Evolutionary conservation across 2,113 vertebrate species (phyloP).

Genomic region (Helogale parvula): DNA sequence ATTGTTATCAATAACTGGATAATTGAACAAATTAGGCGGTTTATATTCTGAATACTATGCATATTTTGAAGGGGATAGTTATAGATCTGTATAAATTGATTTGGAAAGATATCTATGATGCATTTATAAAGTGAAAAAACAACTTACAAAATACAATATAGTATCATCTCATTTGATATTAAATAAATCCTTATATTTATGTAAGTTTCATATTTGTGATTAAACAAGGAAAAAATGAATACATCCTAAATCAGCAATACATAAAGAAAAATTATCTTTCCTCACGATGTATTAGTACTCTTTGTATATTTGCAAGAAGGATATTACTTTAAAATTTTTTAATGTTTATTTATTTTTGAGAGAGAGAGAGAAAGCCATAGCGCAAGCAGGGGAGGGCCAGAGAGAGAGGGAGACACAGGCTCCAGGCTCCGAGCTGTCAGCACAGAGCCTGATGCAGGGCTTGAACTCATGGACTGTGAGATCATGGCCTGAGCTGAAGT

Average conservation of each 20-base stretch:
- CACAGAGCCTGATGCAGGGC: too few relatives aligned
- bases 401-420: too few relatives aligned
- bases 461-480: too few relatives aligned
- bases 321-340: not conserved
- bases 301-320: not conserved
- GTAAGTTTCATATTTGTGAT: not conserved
- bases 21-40: not conserved
- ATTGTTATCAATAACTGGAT: not conserved
- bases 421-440: too few relatives aligned
- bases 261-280: not conserved
- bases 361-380: too few relatives aligned
- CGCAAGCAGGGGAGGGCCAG: too few relatives aligned
- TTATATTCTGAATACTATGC: not conserved
- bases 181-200: not conserved
- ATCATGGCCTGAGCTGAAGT: too few relatives aligned
- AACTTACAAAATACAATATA: not conserved
- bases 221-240: not conserved
- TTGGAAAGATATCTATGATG: not conserved
- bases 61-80: not conserved
- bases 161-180: not conserved
- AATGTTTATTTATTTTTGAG: not conserved
- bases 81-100: not conserved
- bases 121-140: slow-evolving; percentile 33
- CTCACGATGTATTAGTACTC: not conserved
- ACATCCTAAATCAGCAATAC: not conserved